Percentiles rank a stretch among this genome's conserved stretches.
Evolutionary conservation across 1,140 invertebrate genomes (phyloP).

Genomic region (Pseudobourletiella spinata): DNA sequence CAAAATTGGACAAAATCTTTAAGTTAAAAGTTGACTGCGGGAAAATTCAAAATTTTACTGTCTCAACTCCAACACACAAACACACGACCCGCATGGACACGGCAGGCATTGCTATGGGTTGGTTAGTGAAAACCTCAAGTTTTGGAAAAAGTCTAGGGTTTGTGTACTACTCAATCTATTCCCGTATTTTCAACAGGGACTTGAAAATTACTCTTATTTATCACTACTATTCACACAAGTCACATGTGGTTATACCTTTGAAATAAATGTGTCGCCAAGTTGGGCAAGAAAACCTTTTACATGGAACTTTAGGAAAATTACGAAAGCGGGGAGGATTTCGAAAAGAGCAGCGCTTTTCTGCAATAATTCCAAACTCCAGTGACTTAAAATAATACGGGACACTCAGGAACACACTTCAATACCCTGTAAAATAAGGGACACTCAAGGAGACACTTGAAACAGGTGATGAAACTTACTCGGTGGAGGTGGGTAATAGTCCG

Average conservation of each 20-base stretch:
- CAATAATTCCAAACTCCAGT: background rate
- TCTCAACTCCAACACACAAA: no score
- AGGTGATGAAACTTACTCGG: background rate
- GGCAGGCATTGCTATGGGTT: background rate
- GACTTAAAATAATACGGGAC: background rate
- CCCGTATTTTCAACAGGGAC: no score
- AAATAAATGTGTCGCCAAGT: no score
- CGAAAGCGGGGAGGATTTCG: background rate
- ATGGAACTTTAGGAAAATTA: no score
- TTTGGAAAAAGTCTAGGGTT: background rate
- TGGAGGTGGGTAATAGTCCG: background rate
- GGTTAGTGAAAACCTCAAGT: background rate
- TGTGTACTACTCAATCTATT: no score
- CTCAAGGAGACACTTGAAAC: background rate
- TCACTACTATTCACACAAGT: no score
- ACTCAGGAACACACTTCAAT: background rate
- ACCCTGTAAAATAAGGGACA: background rate
- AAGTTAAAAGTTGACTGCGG: background rate
- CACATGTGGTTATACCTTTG: no score
- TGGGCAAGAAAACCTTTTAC: no score
- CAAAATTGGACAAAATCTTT: background rate
- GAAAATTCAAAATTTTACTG: no score
- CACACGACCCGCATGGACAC: no score
- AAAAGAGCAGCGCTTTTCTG: background rate
- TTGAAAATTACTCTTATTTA: no score